These are phyloP conservation scores for Calephelis nemesis DNA, from an alignment of 1,140 invertebrate genomes.

Conservation along the genomic window DNA sequence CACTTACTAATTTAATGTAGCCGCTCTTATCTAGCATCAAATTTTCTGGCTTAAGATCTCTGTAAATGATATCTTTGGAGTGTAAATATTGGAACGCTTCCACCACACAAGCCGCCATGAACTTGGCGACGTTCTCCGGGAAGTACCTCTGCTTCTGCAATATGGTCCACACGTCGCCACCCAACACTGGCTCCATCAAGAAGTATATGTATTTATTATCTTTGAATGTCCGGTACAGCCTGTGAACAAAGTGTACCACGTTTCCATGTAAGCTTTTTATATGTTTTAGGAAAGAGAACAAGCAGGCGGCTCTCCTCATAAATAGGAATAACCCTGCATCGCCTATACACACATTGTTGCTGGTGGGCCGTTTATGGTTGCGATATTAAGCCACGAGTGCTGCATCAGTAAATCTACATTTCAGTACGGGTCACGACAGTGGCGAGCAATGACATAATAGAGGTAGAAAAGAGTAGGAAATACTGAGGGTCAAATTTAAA, in stretches of 20 bases:
- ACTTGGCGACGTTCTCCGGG: slow-evolving; percentile 91
- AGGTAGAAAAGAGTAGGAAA: too few relatives aligned
- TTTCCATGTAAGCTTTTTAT: too few relatives aligned
- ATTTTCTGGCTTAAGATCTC: slow-evolving; percentile 98
- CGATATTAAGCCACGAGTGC: too few relatives aligned
- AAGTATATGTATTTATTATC: slow-evolving; percentile 98
- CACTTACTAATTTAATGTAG: slow-evolving; percentile 92
- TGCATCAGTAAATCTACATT: too few relatives aligned
- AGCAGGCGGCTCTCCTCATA: too few relatives aligned
- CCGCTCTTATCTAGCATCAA: slow-evolving; percentile 91
- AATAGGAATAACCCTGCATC: too few relatives aligned
- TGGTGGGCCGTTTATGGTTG: too few relatives aligned
- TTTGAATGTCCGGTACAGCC: slow-evolving; percentile 95
- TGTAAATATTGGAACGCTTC: slow-evolving; percentile 96
- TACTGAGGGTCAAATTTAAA: too few relatives aligned
- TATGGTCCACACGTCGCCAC: slow-evolving; percentile 98
- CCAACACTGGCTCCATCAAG: slow-evolving; percentile 97
- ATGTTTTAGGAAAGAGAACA: too few relatives aligned
- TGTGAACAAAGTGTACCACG: slow-evolving; percentile 52
- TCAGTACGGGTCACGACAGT: too few relatives aligned
- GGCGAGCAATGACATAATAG: too few relatives aligned
- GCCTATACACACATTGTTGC: too few relatives aligned
- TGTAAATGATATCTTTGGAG: slow-evolving; percentile 91
- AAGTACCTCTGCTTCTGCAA: slow-evolving; percentile 90
- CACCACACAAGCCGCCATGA: slow-evolving; percentile 94